Base-by-base conservation (phyloP, 2,888 invertebrate species). In the Heliconius ethilla region DNA sequence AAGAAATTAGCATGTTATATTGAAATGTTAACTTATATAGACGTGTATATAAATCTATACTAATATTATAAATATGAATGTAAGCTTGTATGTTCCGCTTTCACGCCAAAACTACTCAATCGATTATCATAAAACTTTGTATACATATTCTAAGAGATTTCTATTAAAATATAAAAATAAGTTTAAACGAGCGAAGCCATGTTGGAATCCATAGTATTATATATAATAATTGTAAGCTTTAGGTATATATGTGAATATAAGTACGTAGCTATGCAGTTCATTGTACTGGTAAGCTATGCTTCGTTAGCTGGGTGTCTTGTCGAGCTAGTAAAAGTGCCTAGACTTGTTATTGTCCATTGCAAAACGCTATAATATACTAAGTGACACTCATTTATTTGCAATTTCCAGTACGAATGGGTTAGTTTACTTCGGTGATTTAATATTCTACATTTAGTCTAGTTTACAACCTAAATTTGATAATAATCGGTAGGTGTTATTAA, bases 301-400 rank as follows among this genome's bases (percentile, higher is more conserved):
- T 83, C 83, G 82, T 79, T 83, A 80, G 86, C 82, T 87, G 86
- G 85, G 82, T 84, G 84, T 82, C 83, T 83, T 82, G 86, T 86
- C 82, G 82, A 82, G 80, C 82, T 81, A 85, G 83, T 86, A 85
- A 87, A 83, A 84, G 84, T 83, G 80, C 80, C 83, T 80, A 82
- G 82, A 80, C 82, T 80, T 78, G 82, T 81, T 83, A 84, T 82
- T 85, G 82, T 82, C 78, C 79, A 81, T 88, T 89, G 86, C 88
- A 85, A 87, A 86, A 87, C 85, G 81, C 83, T 83, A 84, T 86
- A 87, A 87, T 84, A 83, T 85, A 82, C 83, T 83, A 85, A 86
- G 85, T 85, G 86, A 87, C 86, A 86, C 86, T 85, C 84, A 85
- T 87, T 87, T 88, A 86, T 84, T 85, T 85, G 66, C 73, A 73